These are phyloP conservation scores for Psephotus haematonotus DNA, from an alignment of 2,113 vertebrate genomes.

Conservation along the genomic window DNA sequence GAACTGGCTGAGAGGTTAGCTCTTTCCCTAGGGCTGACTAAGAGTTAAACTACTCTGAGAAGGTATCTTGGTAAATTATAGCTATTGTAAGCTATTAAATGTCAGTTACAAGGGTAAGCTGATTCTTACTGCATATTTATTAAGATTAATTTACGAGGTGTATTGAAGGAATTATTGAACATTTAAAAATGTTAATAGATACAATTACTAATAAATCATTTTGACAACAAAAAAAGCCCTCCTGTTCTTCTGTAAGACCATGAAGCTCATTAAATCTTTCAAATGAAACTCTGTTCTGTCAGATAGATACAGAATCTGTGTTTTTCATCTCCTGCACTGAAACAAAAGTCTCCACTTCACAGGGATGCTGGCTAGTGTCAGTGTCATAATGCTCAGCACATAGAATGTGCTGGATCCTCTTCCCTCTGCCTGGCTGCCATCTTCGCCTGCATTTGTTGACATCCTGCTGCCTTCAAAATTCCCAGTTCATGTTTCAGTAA, in stretches of 20 bases:
- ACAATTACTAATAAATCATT: conserved; percentile 55
- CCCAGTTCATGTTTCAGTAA: neutral
- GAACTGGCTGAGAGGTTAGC: neutral
- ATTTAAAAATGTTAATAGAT: conserved; percentile 56
- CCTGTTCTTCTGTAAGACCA: conserved; percentile 29
- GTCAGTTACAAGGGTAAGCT: neutral
- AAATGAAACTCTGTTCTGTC: neutral
- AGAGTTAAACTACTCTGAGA: conserved; percentile 28
- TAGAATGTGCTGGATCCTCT: neutral
- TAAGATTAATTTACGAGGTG: conserved; percentile 63
- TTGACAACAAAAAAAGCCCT: conserved; percentile 30
- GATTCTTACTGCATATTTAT: conserved; percentile 61
- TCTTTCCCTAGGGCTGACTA: neutral
- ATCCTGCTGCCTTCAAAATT: neutral
- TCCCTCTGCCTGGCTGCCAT: neutral
- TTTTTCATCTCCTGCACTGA: neutral
- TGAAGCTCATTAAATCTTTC: conserved; percentile 5
- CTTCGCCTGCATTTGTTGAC: neutral
- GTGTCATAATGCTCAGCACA: neutral
- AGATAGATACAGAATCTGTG: neutral
- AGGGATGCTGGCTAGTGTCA: neutral
- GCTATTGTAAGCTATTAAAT: neutral
- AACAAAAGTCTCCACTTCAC: neutral
- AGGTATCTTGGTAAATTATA: neutral
- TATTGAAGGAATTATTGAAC: conserved; percentile 26